Evolutionary conservation across 2,113 vertebrate species (phyloP).

Genomic region (Mionectes macconnelli): DNA sequence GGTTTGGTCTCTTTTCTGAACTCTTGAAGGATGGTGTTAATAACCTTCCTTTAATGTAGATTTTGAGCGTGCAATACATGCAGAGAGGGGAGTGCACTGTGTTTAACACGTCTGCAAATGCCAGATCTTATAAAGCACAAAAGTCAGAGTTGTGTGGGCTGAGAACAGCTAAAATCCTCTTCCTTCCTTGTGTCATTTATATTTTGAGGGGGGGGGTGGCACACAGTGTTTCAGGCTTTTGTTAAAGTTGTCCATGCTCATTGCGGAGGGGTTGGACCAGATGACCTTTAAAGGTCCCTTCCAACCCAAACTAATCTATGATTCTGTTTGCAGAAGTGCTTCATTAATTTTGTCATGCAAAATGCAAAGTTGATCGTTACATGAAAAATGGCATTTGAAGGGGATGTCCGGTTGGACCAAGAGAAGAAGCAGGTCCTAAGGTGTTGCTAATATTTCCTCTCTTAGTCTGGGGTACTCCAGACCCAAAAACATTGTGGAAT

Average conservation of each 20-base stretch:
- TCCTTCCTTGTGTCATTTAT: background rate
- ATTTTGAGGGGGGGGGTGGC: background rate
- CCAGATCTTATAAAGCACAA: background rate
- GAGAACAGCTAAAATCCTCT: background rate
- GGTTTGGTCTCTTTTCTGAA: conserved; percentile 21
- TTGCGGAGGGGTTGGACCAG: background rate
- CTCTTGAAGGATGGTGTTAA: conserved; percentile 19
- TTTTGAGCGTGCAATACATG: background rate
- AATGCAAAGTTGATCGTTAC: background rate
- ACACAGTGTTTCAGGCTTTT: background rate
- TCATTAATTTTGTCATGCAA: background rate
- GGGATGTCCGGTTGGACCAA: background rate
- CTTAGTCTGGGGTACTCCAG: background rate
- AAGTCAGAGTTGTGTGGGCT: background rate
- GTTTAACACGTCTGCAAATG: background rate
- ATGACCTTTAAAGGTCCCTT: background rate
- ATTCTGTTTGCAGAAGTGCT: background rate
- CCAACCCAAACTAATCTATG: background rate
- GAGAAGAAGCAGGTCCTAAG: background rate
- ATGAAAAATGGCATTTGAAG: background rate
- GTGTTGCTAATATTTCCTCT: background rate
- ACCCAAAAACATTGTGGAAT: fast-evolving
- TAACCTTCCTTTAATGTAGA: conserved; percentile 26
- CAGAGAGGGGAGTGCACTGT: background rate
- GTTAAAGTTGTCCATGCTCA: background rate